Conservation (phyloP, 2,888 invertebrate species). For the Heliconius sara region DNA sequence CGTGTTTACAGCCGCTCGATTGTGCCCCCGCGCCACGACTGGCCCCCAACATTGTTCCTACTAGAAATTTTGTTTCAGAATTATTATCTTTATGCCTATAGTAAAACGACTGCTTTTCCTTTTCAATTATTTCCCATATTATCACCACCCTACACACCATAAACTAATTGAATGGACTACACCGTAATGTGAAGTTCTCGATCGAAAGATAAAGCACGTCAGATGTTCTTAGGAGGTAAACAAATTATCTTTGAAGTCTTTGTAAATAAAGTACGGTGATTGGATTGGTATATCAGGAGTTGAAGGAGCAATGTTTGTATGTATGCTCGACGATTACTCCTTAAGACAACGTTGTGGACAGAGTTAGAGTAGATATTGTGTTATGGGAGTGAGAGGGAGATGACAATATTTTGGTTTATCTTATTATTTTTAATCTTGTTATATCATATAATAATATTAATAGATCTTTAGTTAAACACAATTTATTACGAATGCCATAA, state of each 20-base stretch:
- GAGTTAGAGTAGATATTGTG: background rate
- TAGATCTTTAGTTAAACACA: no score
- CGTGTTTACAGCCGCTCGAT: no score
- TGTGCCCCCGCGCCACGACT: no score
- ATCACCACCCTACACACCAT: slow-evolving; percentile 32
- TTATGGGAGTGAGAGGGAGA: background rate
- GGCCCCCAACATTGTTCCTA: background rate
- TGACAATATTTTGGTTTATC: background rate
- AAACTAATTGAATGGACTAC: slow-evolving; percentile 46
- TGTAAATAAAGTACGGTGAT: slow-evolving; percentile 39
- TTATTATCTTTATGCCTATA: slow-evolving; percentile 11
- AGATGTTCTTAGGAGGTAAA: slow-evolving; percentile 33
- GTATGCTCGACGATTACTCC: background rate
- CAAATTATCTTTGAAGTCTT: slow-evolving; percentile 45
- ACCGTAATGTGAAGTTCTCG: slow-evolving; percentile 40
- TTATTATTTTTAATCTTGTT: background rate
- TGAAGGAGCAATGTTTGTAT: slow-evolving; percentile 6
- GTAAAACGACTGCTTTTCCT: background rate
- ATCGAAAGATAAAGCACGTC: slow-evolving; percentile 46
- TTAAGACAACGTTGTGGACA: background rate
- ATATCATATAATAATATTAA: no score
- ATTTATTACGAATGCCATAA: no score
- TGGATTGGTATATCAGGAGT: slow-evolving; percentile 29
- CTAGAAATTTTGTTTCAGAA: background rate
- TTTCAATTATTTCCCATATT: slow-evolving; percentile 10